These are phyloP conservation scores for Cotesia chilonis DNA, from an alignment of 1,140 invertebrate genomes.

Conservation along the genomic window DNA sequence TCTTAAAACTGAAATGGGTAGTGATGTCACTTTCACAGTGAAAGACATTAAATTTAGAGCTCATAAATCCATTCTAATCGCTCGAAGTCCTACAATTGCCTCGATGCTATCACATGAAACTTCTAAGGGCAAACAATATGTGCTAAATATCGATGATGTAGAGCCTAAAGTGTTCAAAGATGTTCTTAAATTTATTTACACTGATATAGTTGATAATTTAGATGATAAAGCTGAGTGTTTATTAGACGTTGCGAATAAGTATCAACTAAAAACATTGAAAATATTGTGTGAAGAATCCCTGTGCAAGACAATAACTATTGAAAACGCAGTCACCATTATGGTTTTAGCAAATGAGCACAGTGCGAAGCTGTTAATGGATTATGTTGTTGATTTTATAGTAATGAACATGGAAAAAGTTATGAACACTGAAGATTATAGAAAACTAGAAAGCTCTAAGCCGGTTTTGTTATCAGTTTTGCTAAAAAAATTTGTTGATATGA, in stretches of 20 bases:
- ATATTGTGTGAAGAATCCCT: slow-evolving; percentile 12
- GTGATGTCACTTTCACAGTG: slow-evolving; percentile 19
- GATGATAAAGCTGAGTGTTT: slow-evolving; percentile 15
- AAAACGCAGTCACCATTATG: no score
- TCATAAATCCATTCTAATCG: slow-evolving; percentile 38
- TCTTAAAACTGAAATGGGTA: neutral
- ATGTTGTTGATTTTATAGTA: no score
- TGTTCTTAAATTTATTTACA: slow-evolving; percentile 2
- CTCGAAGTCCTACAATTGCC: slow-evolving; percentile 39
- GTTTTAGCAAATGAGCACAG: no score
- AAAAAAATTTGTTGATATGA: no score
- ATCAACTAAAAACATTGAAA: slow-evolving; percentile 17
- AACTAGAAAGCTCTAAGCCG: no score
- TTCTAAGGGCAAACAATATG: slow-evolving; percentile 18
- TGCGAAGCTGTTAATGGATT: no score
- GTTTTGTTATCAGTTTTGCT: no score
- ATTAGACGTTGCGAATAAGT: slow-evolving; percentile 24
- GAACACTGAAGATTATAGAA: no score
- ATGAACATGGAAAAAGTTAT: no score
- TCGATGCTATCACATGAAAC: slow-evolving; percentile 34
- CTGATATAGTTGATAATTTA: slow-evolving; percentile 17
- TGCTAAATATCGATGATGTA: slow-evolving; percentile 34
- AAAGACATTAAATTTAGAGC: slow-evolving; percentile 22
- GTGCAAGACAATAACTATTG: no score
- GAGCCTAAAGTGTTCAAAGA: slow-evolving; percentile 3